Base-by-base conservation (phyloP, 2,113 vertebrate genomes). In the Phyllostomus discolor region DNA sequence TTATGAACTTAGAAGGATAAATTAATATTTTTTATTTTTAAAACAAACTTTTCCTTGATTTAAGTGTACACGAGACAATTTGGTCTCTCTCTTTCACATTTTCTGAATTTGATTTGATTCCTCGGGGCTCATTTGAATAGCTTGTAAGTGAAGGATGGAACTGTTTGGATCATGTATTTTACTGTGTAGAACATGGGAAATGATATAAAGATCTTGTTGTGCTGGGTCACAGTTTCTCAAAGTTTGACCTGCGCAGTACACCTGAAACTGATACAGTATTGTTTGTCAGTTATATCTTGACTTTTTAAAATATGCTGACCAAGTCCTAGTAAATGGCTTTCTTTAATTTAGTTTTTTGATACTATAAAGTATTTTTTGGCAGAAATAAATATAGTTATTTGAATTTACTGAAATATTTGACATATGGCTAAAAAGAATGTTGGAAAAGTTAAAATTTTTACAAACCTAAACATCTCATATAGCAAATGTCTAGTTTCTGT, bases 31-130 rank as follows among this genome's bases (percentile, higher is more conserved):
- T 62, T 90, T 89, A 57, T 85, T 93, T 90, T 54, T 70, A 83
- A 95, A 91, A 76, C 28, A 84, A 93, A 80, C 15, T 80, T 78
- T 86, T 80, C 26, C 48, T 88, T 95, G 54, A 76, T 62, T 93
- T 92, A 52, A 93, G 38, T 91, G 38, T 84, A 52, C 4, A 52
- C 93, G 59, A 88, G 76, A 57, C 89, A 80, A 24, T 14, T 67
- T 54, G 52, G 28, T 87, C 20, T 19, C 2, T 69, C n/a, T 76
- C 0, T 85, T 12, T 85, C 66, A 22, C 57, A 88, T 57, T 31
- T 87, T 84, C n/a, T 90, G 79, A 94, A 69, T 88, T 96, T 79
- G 69, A 10, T 80, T n/a, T 86, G 57, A 84, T 79, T 95, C 26
- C 14, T 95, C 17, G 33, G 64, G 43, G 10, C 10, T 82, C 31